These are phyloP conservation scores for Scarus forsteni DNA, from an alignment of 2,797 vertebrate genomes.

Conservation along the genomic window DNA sequence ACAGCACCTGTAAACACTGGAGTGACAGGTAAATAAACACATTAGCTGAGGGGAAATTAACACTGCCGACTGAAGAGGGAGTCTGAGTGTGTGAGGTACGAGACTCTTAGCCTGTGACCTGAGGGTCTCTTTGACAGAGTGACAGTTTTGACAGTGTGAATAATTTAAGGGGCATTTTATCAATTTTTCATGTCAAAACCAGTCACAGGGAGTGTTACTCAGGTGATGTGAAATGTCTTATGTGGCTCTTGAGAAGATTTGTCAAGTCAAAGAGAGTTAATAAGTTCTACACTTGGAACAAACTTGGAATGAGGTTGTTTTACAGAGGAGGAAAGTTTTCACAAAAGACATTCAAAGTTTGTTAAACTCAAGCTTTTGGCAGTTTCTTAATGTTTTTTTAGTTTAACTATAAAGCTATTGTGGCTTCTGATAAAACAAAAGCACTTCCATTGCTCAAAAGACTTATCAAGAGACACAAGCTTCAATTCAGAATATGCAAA, in stretches of 20 bases:
- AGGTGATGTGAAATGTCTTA: background rate
- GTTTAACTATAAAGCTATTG: background rate
- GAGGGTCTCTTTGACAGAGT: background rate
- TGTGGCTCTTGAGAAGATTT: background rate
- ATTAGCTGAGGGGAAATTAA: constrained; percentile 33
- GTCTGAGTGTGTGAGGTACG: background rate
- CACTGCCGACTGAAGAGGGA: background rate
- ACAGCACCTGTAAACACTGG: constrained; percentile 23
- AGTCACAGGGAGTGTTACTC: background rate
- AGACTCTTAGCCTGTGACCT: constrained; percentile 4
- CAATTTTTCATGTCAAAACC: constrained; percentile 6
- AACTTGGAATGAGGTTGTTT: background rate
- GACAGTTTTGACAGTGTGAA: background rate
- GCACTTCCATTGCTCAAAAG: background rate
- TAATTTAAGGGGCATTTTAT: background rate
- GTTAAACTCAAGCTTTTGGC: background rate
- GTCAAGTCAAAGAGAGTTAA: background rate
- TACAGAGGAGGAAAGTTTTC: background rate
- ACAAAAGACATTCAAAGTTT: background rate
- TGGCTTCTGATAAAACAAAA: background rate
- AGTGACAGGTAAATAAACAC: constrained; percentile 42
- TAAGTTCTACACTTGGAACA: background rate
- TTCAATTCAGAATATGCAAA: background rate
- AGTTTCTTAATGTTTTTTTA: background rate
- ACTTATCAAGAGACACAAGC: background rate